Evolutionary conservation across 2,113 vertebrate species (phyloP).

Genomic region (Argyrosomus japonicus): DNA sequence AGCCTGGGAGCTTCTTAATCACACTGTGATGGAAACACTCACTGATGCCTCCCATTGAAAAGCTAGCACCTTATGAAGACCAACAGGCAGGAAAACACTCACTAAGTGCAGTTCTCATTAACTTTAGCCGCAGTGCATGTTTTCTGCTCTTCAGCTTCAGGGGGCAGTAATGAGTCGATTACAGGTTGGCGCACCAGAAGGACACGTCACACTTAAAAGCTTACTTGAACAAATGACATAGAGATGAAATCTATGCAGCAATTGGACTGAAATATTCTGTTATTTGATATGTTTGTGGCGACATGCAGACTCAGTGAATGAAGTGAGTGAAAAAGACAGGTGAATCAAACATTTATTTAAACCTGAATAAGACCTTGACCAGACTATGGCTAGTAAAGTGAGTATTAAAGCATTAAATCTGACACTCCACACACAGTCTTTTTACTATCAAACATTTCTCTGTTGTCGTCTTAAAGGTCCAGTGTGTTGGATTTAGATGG

Average conservation of each 20-base stretch:
- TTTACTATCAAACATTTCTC: neutral
- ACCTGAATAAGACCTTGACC: neutral
- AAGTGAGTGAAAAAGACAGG: too few relatives aligned
- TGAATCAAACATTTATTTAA: neutral
- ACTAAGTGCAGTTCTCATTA: neutral
- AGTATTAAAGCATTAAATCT: too few relatives aligned
- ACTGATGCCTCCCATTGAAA: neutral
- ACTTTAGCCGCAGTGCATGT: neutral
- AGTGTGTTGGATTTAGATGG: too few relatives aligned
- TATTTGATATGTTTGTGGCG: neutral
- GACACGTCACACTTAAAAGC: neutral
- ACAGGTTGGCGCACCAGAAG: neutral
- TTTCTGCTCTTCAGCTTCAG: neutral
- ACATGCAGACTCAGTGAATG: neutral
- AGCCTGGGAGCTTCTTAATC: neutral
- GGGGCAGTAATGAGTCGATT: neutral
- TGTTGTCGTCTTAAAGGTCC: neutral
- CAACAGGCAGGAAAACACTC: neutral
- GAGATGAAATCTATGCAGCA: neutral
- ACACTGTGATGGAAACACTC: neutral
- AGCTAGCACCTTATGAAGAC: too few relatives aligned
- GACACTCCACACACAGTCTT: neutral
- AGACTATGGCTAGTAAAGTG: neutral
- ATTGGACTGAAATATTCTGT: neutral
- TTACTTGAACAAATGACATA: neutral